Conservation (phyloP, 2,113 vertebrate genomes). For the Atractosteus spatula region DNA sequence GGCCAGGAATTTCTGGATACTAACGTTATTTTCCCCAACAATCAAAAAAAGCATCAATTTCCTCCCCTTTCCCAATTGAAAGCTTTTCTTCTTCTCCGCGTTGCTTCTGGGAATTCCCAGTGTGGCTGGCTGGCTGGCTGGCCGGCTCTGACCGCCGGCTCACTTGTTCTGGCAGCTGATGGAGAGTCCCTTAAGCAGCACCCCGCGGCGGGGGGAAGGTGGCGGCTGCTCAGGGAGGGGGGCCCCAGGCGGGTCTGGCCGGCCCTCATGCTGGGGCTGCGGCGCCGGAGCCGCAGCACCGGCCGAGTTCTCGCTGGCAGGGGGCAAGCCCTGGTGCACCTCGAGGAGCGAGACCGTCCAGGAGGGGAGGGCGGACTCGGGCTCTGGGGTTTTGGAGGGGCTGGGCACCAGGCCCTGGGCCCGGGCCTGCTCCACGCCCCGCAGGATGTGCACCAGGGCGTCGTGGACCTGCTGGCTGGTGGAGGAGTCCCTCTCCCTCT, state of each 20-base stretch:
- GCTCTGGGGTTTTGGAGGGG: conserved; percentile 17
- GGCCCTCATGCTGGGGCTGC: conserved; percentile 6
- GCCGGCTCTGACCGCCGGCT: neutral
- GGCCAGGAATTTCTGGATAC: too few species aligned
- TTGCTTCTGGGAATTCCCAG: too few species aligned
- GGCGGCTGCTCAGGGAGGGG: conserved; percentile 26
- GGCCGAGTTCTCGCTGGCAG: neutral
- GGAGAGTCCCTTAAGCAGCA: conserved; percentile 29
- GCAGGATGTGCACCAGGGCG: conserved; percentile 29
- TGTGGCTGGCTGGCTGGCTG: neutral
- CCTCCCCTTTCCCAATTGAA: too few species aligned
- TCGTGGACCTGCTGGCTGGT: conserved; percentile 32
- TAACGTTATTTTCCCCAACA: too few species aligned
- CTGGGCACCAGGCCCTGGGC: conserved; percentile 21
- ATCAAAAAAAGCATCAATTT: too few species aligned
- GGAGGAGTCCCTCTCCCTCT: conserved; percentile 8
- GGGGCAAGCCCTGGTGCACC: conserved; percentile 25
- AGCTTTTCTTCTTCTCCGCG: too few species aligned
- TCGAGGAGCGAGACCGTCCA: conserved; percentile 35
- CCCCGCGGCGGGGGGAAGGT: conserved; percentile 19
- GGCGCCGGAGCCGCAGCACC: neutral
- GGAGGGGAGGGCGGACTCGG: conserved; percentile 21
- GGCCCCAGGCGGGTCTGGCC: conserved; percentile 20
- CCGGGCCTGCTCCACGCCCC: conserved; percentile 23
- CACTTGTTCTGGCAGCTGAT: conserved; percentile 26